These are phyloP conservation scores for Setophaga petechia DNA, from an alignment of 2,113 vertebrate species.

Conservation along the genomic window DNA sequence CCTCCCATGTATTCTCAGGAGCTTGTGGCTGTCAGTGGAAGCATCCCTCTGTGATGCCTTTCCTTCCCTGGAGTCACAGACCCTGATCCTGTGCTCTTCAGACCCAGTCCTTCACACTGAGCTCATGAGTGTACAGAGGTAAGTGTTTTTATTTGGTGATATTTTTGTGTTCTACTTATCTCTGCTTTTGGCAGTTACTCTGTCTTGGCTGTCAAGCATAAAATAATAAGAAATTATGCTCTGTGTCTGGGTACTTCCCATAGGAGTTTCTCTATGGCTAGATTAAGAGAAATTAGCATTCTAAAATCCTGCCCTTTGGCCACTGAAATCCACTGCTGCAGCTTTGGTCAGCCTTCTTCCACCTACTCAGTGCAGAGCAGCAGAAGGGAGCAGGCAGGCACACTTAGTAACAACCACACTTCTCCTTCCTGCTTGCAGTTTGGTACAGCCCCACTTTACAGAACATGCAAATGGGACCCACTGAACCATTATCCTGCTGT, in stretches of 20 bases:
- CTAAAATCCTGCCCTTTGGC: not conserved
- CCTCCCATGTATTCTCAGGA: not conserved
- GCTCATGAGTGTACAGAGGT: not conserved
- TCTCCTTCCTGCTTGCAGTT: not conserved
- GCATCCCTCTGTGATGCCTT: not conserved
- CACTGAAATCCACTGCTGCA: not conserved
- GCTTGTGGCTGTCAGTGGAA: not conserved
- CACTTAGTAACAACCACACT: not conserved
- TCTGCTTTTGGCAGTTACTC: not conserved
- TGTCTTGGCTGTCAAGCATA: not conserved
- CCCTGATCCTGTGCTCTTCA: not conserved
- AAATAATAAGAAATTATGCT: not conserved
- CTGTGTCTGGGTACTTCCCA: not conserved
- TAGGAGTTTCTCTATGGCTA: not conserved
- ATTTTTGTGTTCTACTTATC: not conserved
- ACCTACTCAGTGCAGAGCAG: not conserved
- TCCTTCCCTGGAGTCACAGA: not conserved
- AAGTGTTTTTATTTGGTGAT: not conserved
- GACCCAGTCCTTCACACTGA: not conserved
- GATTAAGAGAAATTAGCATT: not conserved
- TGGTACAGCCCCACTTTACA: not conserved
- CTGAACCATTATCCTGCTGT: not conserved
- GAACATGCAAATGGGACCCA: not conserved
- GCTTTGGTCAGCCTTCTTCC: not conserved
- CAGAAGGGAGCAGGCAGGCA: not conserved